Percentiles rank a stretch among this genome's conserved stretches.
These are phyloP conservation scores for Cetoscarus ocellatus DNA, from an alignment of 2,797 vertebrate species.

Conservation along the genomic window DNA sequence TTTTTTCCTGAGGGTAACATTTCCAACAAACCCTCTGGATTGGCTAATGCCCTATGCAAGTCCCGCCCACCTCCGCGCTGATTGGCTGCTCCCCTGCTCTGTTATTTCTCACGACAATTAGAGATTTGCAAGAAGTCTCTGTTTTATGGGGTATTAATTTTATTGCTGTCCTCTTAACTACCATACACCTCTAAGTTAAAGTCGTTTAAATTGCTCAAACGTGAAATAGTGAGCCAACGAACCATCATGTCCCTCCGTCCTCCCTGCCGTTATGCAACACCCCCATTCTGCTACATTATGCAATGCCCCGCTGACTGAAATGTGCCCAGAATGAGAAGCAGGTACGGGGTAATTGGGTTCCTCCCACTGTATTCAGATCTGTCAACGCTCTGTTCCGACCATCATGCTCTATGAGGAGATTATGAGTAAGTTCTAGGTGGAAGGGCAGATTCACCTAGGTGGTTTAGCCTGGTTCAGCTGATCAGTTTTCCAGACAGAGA, in stretches of 20 bases:
- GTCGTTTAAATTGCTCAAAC: not conserved
- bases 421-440: not conserved
- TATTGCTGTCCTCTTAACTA: not conserved
- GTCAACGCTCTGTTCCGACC: not conserved
- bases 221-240: not conserved
- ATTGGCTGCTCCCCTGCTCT: slow-evolving; percentile 44
- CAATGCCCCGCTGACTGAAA: slow-evolving; percentile 40
- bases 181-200: rapidly evolving
- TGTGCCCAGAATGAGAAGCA: slow-evolving; percentile 51
- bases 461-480: not conserved
- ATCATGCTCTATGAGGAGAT: not conserved
- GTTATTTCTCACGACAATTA: slow-evolving; percentile 1
- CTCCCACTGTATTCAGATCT: slow-evolving; percentile 13
- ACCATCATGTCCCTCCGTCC: not conserved
- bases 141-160: not conserved
- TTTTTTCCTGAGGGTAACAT: slow-evolving; percentile 7
- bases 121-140: slow-evolving; percentile 9
- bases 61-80: slow-evolving; percentile 47
- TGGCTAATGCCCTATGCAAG: not conserved
- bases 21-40: slow-evolving; percentile 50
- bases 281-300: slow-evolving; percentile 59
- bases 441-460: not conserved
- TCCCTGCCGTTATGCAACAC: slow-evolving; percentile 63
- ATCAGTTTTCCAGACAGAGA: not conserved
- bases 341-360: slow-evolving; percentile 7